Base-by-base conservation (phyloP, 37 sponge, comb jelly and placozoan species). In the Dysidea cf. avara region DNA sequence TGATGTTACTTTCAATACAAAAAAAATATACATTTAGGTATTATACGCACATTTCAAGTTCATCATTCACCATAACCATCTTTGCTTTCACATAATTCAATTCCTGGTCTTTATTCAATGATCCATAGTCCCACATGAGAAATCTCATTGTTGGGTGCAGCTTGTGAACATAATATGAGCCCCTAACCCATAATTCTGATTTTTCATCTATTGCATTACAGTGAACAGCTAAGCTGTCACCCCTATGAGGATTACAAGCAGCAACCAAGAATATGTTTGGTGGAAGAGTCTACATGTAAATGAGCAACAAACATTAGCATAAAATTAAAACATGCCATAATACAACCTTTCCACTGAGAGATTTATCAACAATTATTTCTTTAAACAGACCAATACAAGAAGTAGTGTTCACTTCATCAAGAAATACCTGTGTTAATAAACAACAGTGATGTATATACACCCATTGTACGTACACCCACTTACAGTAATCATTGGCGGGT, bases 391-490 rank as follows among this genome's bases (percentile, higher is more conserved):
- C 94, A 33, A 84, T 57, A 56, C 94, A 88, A 3, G 88, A 87
- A 28, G 94, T 77, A 7, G 94, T 93, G 71, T 93, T 93, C 50
- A 93, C 83, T 40, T 93, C 94, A 72, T 93, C 94, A 43, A 93
- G 68, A 84, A 93, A 93, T 43, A 89, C 87, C 90, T 89, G 48
- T 1, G 51, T 2, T n/a, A n/a, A n/a, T n/a, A n/a, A n/a, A n/a
- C n/a, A n/a, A n/a, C n/a, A n/a, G n/a, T n/a, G n/a, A n/a, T n/a
- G n/a, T n/a, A n/a, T n/a, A n/a, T n/a, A n/a, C n/a, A n/a, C n/a
- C n/a, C n/a, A n/a, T n/a, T n/a, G n/a, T n/a, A n/a, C n/a, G n/a
- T n/a, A n/a, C n/a, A n/a, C n/a, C n/a, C n/a, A n/a, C n/a, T n/a
- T n/a, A n/a, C n/a, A n/a, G n/a, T n/a, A n/a, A n/a, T n/a, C n/a